Evolutionary conservation across 2,113 vertebrate genomes (phyloP).

Genomic region (Nipponia nippon): DNA sequence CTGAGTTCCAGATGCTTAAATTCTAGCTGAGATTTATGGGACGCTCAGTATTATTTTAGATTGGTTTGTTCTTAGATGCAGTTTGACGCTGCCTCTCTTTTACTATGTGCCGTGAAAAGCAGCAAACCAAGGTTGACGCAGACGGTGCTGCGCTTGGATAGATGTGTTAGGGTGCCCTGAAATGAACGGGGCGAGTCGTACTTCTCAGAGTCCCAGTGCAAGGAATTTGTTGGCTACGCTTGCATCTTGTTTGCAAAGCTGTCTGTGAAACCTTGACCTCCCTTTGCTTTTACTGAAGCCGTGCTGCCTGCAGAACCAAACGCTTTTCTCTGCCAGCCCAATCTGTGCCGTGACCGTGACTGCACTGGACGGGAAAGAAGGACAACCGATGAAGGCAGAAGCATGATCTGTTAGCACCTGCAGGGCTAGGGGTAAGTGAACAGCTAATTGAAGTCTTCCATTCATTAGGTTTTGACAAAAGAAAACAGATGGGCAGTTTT

Average conservation of each 20-base stretch:
- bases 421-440: not conserved
- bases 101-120: not conserved
- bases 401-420: not conserved
- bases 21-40: not conserved
- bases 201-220: not conserved
- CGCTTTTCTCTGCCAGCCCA: not conserved
- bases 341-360: not conserved
- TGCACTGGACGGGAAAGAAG: not conserved
- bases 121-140: not conserved
- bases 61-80: not conserved
- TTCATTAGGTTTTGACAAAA: not conserved
- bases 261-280: not conserved
- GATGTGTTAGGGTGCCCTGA: not conserved
- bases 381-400: accelerated
- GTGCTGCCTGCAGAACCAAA: not conserved
- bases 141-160: not conserved
- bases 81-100: not conserved
- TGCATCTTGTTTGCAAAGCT: not conserved
- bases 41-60: not conserved
- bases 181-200: accelerated
- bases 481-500: not conserved
- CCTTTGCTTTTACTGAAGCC: not conserved
- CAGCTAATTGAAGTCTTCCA: not conserved
- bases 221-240: not conserved
- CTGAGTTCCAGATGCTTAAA: not conserved